phyloP scores from a whole-genome alignment of 2,797 vertebrate genomes.

The Darevskia mixta region DNA sequence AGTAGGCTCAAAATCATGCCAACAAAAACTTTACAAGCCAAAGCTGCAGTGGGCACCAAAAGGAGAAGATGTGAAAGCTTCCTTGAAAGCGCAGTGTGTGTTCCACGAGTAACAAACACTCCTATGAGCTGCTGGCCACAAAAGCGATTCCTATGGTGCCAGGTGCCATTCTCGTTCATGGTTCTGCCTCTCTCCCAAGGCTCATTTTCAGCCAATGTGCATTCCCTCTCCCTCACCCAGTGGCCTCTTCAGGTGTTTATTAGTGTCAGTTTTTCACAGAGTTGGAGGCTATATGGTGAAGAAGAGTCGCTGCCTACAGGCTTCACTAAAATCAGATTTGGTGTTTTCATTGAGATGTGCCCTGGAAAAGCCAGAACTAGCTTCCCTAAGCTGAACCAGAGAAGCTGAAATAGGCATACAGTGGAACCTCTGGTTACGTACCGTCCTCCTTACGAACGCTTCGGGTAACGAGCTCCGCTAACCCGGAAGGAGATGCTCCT shows the following conservation, averaged over 20 bases:
- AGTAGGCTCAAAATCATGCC: neutral
- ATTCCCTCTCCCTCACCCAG: neutral
- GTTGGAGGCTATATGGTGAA: neutral
- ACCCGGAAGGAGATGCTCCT: no score
- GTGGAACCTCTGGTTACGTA: no score
- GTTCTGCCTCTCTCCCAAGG: neutral
- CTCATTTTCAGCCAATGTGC: neutral
- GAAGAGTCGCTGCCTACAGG: neutral
- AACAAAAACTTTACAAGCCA: constrained; percentile 11
- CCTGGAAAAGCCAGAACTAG: neutral
- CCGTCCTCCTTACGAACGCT: no score
- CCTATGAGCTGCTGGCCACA: neutral
- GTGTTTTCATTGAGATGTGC: neutral
- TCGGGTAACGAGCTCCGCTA: no score
- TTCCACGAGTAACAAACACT: neutral
- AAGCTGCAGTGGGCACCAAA: neutral
- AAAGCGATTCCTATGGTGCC: neutral
- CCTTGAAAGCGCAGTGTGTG: neutral
- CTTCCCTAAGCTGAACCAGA: neutral
- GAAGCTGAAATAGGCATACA: neutral
- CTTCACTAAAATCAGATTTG: neutral
- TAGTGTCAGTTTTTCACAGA: neutral
- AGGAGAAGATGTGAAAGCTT: neutral
- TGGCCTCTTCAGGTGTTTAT: neutral
- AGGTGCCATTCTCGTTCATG: neutral